Conservation (phyloP, 2,113 vertebrate genomes). For the Sinocyclocheilus grahami region DNA sequence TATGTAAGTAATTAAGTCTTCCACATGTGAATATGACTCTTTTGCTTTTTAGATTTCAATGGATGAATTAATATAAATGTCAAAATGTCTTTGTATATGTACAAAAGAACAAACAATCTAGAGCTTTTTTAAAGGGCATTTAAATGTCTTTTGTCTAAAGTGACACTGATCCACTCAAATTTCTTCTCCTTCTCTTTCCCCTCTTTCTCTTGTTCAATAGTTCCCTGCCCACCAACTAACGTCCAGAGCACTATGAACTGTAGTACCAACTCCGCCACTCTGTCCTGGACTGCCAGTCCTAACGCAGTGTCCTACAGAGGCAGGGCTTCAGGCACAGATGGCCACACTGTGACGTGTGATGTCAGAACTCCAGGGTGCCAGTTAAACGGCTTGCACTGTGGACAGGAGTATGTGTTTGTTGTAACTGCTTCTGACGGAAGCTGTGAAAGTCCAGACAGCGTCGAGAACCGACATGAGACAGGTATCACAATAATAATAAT, state of each 20-base stretch:
- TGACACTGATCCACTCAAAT: not conserved
- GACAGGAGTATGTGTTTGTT: conserved; percentile 67
- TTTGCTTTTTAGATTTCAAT: too few species aligned
- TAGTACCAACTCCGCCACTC: conserved; percentile 57
- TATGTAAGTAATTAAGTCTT: too few species aligned
- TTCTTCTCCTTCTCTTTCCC: not conserved
- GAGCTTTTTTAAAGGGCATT: not conserved
- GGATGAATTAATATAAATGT: too few species aligned
- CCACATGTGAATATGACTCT: too few species aligned
- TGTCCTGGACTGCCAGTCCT: conserved; percentile 69
- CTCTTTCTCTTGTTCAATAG: conserved; percentile 49
- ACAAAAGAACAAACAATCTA: not conserved
- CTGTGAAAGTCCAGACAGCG: conserved; percentile 67
- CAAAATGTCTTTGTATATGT: not conserved
- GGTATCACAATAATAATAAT: conserved; percentile 65
- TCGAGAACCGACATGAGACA: conserved; percentile 57
- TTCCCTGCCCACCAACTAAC: conserved; percentile 71
- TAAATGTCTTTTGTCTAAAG: not conserved
- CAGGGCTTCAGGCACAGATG: conserved; percentile 60
- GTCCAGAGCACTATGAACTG: conserved; percentile 65
- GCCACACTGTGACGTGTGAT: conserved; percentile 64
- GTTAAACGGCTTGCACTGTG: conserved; percentile 67
- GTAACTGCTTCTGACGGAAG: conserved; percentile 66
- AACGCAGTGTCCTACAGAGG: conserved; percentile 68
- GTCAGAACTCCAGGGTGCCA: conserved; percentile 54